Base-by-base conservation (phyloP, 2,797 vertebrate species). In the Lemur catta region DNA sequence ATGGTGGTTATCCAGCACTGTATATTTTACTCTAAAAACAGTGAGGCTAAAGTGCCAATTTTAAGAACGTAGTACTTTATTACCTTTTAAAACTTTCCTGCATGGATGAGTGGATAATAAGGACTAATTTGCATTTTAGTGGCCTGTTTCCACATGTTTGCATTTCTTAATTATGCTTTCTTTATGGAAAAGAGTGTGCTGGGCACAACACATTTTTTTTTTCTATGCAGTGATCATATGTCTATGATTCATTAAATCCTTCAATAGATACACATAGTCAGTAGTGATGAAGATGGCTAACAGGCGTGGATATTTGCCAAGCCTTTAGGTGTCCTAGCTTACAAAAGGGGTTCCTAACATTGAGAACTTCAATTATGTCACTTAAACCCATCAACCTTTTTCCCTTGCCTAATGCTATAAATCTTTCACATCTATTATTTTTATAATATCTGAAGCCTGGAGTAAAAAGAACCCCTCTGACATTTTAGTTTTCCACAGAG, bases 191-290 rank as follows among this genome's bases (percentile, higher is more conserved):
- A 97, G 97, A 95, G 72, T 71, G 65, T 94, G 57, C 93, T 67
- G 95, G 93, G 97, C 96, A 97, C 94, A 98, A 94, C 93, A 97
- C 91, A 93, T 79, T 81, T 93, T 67, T 97, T 97, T 97, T 98
- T 97, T 96, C 98, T 97, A 89, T 71, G 82, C 93, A 94, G 52
- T 18, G 79, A 97, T 98, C 98, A 96, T 96, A 97, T 97, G 97
- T 97, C 98, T 98, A 94, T 98, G 98, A 98, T 98, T 98, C 98
- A 98, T 95, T 98, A 97, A 98, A 98, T 98, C 97, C 95, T 98
- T 95, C 95, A 97, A 88, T 95, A 55, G 92, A 94, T 91, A 71
- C 72, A 95, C 95, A 98, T 85, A 91, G 65, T 96, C 94, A 95
- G 97, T 0, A 0, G 86, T 94, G 94, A 98, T 92, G 97, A 57